Percentiles rank a stretch among this genome's conserved stretches.
phyloP scores from a whole-genome alignment of 2,113 vertebrate species.

The Heliornis fulica region DNA sequence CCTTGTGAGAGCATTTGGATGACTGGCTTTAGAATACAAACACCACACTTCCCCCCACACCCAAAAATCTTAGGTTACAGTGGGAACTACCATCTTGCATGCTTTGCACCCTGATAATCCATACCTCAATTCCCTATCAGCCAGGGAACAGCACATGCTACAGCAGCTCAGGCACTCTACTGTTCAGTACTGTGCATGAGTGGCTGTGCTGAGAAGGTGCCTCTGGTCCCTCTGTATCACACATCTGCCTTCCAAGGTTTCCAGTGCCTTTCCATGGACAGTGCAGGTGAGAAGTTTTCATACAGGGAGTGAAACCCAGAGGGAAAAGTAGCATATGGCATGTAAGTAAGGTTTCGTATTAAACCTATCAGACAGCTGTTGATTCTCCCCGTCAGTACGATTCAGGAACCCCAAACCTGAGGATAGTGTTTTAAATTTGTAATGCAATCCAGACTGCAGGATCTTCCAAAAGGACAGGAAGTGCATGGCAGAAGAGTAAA shows the following conservation, averaged over 20 bases:
- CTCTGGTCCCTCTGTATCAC: not conserved
- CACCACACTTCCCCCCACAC: not conserved
- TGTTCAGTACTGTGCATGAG: not conserved
- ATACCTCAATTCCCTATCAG: not conserved
- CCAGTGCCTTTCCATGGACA: not conserved
- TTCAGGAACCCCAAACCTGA: not conserved
- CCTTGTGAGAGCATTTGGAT: not conserved
- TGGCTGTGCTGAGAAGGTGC: not conserved
- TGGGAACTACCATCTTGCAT: not conserved
- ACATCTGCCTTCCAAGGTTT: not conserved
- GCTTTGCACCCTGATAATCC: not conserved
- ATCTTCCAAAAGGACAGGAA: not conserved
- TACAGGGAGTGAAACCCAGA: not conserved
- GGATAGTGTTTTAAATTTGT: not conserved
- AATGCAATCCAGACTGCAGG: not conserved
- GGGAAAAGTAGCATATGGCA: not conserved
- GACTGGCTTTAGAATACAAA: not conserved
- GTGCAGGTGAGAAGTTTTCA: not conserved
- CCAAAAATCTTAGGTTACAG: not conserved
- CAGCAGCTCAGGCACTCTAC: not conserved
- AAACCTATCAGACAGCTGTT: not conserved
- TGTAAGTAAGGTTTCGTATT: not conserved
- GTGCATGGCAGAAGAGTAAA: not conserved
- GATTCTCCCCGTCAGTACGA: not conserved
- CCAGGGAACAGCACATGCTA: rapidly evolving